Base-by-base conservation (phyloP, 2,888 invertebrate species). In the Odontothrips loti region DNA sequence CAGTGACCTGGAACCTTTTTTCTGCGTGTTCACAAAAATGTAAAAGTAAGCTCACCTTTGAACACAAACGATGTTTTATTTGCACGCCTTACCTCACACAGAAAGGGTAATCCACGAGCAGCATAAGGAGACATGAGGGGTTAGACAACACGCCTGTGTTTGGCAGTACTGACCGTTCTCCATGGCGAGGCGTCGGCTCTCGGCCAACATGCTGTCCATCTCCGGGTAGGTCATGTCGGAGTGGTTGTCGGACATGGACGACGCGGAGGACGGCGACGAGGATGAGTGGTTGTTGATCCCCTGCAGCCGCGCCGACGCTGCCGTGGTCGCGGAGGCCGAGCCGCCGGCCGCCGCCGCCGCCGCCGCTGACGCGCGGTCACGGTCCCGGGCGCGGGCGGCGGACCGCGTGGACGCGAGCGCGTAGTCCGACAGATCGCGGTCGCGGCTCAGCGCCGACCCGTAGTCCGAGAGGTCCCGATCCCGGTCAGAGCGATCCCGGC, bases 381-480 rank as follows among this genome's bases (percentile, higher is more conserved):
- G 68, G 68, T 68, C 68, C 0, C 68, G 68, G 27, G n/a, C 68
- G 11, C 68, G 68, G 68, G 27, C 12, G 27, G 68, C 68, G 11
- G 58, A 58, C 27, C 68, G 68, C 23, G 68, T 27, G 9, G 68
- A 75, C 12, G 23, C 68, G 23, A 75, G 27, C 23, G 68, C 68
- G 68, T 75, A 75, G 68, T 75, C 68, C 27, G 68, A 75, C 27
- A 23, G 68, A 27, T 75, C 68, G 68, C 68, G 68, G 23, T 68
- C 68, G 9, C 68, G 68, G 23, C 23, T 75, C 23, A 75, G 68
- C 68, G 68, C 23, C 27, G 68, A 23, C 58, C 58, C 58, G 17
- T 58, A 58, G 58, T 58, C 58, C 15, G 58, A 58, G 20, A 58
- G 58, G 58, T 43, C 34, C 34, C 34, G 34, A 43, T 43, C 34